Base-by-base conservation (phyloP, 2,113 vertebrate genomes). In the Stegostoma tigrinum region DNA sequence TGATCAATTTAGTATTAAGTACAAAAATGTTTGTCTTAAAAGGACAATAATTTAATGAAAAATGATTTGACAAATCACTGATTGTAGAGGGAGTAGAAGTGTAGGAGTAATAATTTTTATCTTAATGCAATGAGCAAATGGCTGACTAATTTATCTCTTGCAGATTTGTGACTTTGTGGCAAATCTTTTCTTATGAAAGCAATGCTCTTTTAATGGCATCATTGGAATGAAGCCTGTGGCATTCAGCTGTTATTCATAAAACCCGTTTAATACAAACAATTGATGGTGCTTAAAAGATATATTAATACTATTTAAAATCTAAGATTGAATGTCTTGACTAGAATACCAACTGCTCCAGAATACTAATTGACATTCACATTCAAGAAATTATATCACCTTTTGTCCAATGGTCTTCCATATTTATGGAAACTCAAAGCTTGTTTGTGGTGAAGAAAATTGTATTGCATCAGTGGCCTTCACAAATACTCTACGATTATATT, bases 391-490 rank as follows among this genome's bases (percentile, higher is more conserved):
- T 30, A 30, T 61, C n/a, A 66, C 64, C 5, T 19, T 93, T 67
- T 42, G n/a, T 91, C 34, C 38, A 38, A 42, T 19, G 1, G 38
- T 83, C 34, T 38, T 61, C n/a, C 61, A 93, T 93, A 66, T 17
- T 93, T 38, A 93, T 34, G 61, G 17, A 7, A 24, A 38, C 66
- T 38, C 61, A 67, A 66, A 30, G 67, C 67, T 95, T 48, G 8
- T 30, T 48, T 23, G 68, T 7, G 21, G 27, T 42, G 64, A 67
- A 75, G 94, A 86, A 38, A 96, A 42, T 42, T 66, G 94, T 14
- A 96, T 83, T 27, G 95, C 78, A 52, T 95, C 78, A 38, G 61
- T 64, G 34, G 55, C 93, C 48, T 93, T 80, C 38, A 87, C 3
- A 42, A 95, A 23, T 27, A 96, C n/a, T 45, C 91, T 96, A 0